phyloP scores from a whole-genome alignment of 2,113 vertebrate genomes.

The Sebastes schlegelii region DNA sequence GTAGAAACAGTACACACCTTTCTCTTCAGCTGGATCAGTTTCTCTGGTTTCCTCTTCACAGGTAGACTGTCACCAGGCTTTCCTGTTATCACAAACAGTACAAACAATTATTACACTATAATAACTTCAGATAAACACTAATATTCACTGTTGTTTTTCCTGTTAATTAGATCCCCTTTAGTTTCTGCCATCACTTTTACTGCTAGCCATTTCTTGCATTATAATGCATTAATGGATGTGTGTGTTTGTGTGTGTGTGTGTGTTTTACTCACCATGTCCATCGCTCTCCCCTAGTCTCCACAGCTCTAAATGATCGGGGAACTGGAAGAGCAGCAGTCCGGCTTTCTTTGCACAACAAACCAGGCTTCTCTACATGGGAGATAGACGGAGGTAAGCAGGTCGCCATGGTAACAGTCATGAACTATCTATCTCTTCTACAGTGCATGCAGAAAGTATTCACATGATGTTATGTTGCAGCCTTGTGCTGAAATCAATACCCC shows the following conservation, averaged over 20 bases:
- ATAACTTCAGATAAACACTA: background rate
- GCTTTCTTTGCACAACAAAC: conserved; percentile 91
- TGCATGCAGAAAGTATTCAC: background rate
- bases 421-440: background rate
- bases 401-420: background rate
- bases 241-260: background rate
- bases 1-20: conserved; percentile 84
- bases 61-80: conserved; percentile 87
- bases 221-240: background rate
- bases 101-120: background rate
- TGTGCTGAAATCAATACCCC: background rate
- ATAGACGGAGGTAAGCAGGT: background rate
- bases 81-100: conserved; percentile 76
- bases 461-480: background rate
- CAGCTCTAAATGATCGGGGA: conserved; percentile 91
- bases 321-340: conserved; percentile 94
- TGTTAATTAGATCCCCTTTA: background rate
- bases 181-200: background rate
- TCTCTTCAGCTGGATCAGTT: conserved; percentile 92
- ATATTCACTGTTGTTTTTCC: background rate
- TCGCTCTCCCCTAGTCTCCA: conserved; percentile 92
- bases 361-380: conserved; percentile 84
- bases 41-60: conserved; percentile 89
- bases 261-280: conserved; percentile 81
- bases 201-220: background rate